Evolutionary conservation across 2,888 invertebrate genomes (phyloP).

Genomic region (Hypomecis atomaria): DNA sequence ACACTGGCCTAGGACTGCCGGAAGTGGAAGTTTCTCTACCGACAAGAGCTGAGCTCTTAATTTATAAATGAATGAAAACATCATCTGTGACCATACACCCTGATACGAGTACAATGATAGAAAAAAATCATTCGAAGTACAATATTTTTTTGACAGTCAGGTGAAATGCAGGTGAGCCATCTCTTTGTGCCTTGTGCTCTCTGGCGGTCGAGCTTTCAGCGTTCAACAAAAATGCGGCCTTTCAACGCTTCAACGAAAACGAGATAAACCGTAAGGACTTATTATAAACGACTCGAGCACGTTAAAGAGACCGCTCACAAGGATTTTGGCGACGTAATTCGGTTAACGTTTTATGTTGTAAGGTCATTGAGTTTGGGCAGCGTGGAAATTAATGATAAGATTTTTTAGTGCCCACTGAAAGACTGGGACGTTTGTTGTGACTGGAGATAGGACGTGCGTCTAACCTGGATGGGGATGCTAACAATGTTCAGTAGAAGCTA

Average conservation of each 20-base stretch:
- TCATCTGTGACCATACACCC: too few species aligned
- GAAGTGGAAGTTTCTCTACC: too few species aligned
- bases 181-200: neutral
- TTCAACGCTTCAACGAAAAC: slow-evolving; percentile 55
- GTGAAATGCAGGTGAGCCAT: neutral
- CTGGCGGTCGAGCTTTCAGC: slow-evolving; percentile 50
- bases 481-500: neutral
- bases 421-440: neutral
- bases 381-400: slow-evolving; percentile 8
- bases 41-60: too few species aligned
- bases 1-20: too few species aligned
- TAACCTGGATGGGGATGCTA: neutral
- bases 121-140: too few species aligned
- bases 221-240: slow-evolving; percentile 45
- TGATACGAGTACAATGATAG: too few species aligned
- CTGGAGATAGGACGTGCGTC: neutral
- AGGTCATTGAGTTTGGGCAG: slow-evolving; percentile 22
- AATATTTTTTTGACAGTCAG: too few species aligned
- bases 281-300: slow-evolving; percentile 48
- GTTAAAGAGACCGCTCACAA: slow-evolving; percentile 30
- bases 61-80: too few species aligned
- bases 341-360: slow-evolving; percentile 30
- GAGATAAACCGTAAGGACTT: slow-evolving; percentile 60
- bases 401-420: slow-evolving; percentile 3
- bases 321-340: slow-evolving; percentile 31